Base-by-base conservation (phyloP, 2,888 invertebrate genomes). In the Drosophila kuntzei region DNA sequence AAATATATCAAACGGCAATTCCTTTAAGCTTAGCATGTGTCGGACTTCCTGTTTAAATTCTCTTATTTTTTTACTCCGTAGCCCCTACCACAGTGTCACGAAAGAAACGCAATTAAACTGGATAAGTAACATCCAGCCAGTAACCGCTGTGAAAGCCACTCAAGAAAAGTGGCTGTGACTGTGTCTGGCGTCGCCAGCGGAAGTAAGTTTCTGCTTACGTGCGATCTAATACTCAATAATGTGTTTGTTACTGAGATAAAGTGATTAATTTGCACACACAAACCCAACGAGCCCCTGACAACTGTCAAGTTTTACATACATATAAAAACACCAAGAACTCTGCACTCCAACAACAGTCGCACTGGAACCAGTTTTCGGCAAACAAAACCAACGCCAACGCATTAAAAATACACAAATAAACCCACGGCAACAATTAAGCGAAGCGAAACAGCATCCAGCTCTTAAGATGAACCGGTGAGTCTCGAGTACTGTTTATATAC, bases 311-410 rank as follows among this genome's bases (percentile, higher is more conserved):
- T 54, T 66, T 36, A 25, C 25, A 7, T 25, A 25, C 43, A 43
- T 29, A 85, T 85, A 85, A 85, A 85, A 80, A 87, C 84, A 63
- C 59, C 68, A 85, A 85, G 89, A 85, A 80, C 72, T 84, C 81
- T 86, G 76, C 76, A 76, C 55, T 73, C 44, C 49, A 67, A 54
- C 63, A 71, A 61, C 58, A 87, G 85, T 81, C 55, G 39, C 37
- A 60, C 51, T 62, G 75, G 54, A 85, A 85, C 85, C 74, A 76
- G 89, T 85, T 85, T 79, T 68, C 71, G 67, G 74, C 89, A 80
- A 89, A 87, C 85, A 89, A 76, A 79, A 65, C 55, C 61, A 54
- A 50, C 59, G 59, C 39, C 65, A 69, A 55, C 62, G 41, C 9
- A 44, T 63, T 62, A 12, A 4, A 53, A 37, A 50, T 5, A 41